phyloP scores from a whole-genome alignment of 1,140 invertebrate genomes.

The Zaprionus ghesquierei region DNA sequence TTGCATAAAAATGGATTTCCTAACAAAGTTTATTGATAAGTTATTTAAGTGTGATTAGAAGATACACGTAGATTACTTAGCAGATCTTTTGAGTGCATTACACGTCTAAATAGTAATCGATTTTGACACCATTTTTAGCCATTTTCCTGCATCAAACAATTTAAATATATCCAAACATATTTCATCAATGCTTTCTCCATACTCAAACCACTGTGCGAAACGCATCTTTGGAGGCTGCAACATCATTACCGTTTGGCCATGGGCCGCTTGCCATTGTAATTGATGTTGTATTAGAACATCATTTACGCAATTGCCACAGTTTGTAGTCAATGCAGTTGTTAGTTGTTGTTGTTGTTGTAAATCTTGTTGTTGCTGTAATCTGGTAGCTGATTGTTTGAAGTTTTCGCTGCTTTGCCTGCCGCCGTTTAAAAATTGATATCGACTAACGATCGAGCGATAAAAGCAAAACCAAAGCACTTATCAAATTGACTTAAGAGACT shows the following conservation, averaged over 20 bases:
- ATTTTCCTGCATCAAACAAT: background rate
- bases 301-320: constrained; percentile 76
- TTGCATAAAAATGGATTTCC: too few relatives aligned
- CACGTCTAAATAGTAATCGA: too few relatives aligned
- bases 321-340: constrained; percentile 38
- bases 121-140: too few relatives aligned
- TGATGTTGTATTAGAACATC: constrained; percentile 80
- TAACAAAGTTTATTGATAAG: too few relatives aligned
- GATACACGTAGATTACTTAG: too few relatives aligned
- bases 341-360: constrained; percentile 27
- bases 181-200: background rate
- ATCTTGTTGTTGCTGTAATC: constrained; percentile 28
- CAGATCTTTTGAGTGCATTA: too few relatives aligned
- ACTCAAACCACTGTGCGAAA: constrained; percentile 26
- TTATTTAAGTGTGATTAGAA: too few relatives aligned
- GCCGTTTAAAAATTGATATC: constrained; percentile 36
- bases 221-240: constrained; percentile 66
- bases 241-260: constrained; percentile 73
- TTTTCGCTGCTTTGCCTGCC: constrained; percentile 26
- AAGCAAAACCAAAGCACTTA: constrained; percentile 24
- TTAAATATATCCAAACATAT: background rate
- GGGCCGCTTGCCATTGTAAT: constrained; percentile 79
- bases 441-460: constrained; percentile 27
- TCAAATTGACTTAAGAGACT: constrained; percentile 19
- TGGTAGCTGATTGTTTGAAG: constrained; percentile 31